A percentile compares a stretch with the other conserved stretches of the same genome.
phyloP scores from a whole-genome alignment of 1,140 invertebrate genomes.

The Onthophagus taurus region DNA sequence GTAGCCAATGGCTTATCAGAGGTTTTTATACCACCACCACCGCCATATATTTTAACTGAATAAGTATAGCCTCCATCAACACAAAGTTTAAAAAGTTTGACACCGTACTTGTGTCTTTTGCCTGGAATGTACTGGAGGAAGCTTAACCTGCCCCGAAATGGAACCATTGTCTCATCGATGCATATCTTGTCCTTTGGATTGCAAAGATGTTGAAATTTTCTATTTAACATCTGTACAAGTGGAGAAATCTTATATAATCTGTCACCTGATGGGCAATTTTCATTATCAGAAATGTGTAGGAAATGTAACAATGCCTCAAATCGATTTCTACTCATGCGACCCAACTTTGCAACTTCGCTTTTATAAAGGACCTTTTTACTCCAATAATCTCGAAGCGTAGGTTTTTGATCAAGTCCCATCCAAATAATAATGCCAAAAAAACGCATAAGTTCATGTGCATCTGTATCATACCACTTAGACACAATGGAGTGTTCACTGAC shows the following conservation, averaged over 20 bases:
- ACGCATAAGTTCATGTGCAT: no score
- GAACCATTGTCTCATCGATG: conserved; percentile 37
- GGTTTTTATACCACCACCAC: conserved; percentile 20
- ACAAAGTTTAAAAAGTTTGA: conserved; percentile 38
- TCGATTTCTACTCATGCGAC: conserved; percentile 22
- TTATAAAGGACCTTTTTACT: neutral
- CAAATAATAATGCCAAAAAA: no score
- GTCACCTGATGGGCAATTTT: neutral
- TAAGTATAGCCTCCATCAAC: conserved; percentile 33
- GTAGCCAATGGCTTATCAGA: conserved; percentile 9
- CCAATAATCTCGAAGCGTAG: neutral
- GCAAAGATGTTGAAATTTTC: neutral
- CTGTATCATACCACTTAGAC: no score
- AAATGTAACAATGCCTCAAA: conserved; percentile 22
- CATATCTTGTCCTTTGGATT: conserved; percentile 1
- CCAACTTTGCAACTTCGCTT: conserved; percentile 11
- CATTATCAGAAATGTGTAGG: conserved; percentile 6
- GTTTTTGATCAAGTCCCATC: conserved; percentile 6
- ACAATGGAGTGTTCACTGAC: no score
- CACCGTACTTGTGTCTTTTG: conserved; percentile 37
- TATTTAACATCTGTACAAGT: conserved; percentile 4
- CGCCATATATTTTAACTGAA: conserved; percentile 31
- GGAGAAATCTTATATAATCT: conserved; percentile 1
- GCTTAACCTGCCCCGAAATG: conserved; percentile 33
- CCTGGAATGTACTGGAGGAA: conserved; percentile 36